phyloP scores from a whole-genome alignment of 35 echinoderm and acorn worm species.

The Holothuria glaberrima region DNA sequence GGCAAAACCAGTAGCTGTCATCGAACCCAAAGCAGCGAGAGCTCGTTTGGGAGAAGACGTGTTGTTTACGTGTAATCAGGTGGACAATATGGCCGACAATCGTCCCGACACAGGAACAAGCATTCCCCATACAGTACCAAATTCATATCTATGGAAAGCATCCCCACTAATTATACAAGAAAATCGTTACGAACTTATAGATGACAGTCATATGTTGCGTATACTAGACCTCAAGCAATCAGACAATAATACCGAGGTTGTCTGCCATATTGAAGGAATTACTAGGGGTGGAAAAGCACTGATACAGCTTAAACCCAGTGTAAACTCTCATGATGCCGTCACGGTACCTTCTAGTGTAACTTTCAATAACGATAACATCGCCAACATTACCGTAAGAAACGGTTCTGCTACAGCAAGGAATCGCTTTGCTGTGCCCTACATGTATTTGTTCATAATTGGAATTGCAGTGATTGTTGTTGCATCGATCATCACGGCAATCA shows the following conservation, averaged over 20 bases:
- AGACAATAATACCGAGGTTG: conserved; percentile 41
- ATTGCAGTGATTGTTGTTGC: not conserved
- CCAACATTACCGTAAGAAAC: conserved; percentile 1
- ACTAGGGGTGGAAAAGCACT: not conserved
- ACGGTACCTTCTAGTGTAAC: not conserved
- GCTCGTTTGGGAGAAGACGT: conserved; percentile 26
- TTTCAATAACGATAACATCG: not conserved
- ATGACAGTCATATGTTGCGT: not conserved
- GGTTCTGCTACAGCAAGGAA: not conserved
- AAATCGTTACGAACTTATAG: conserved; percentile 12
- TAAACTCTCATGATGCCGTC: not conserved
- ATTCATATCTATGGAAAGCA: not conserved
- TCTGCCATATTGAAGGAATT: conserved; percentile 26
- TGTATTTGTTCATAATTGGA: conserved; percentile 18
- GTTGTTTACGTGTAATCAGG: not conserved
- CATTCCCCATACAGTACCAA: not conserved
- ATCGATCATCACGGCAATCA: not conserved
- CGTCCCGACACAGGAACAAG: not conserved
- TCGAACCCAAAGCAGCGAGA: not conserved
- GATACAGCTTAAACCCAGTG: conserved; percentile 6
- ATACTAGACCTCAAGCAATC: not conserved
- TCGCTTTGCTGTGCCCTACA: not conserved
- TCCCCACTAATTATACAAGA: conserved; percentile 11
- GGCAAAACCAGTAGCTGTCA: not conserved
- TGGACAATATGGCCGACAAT: not conserved